Base-by-base conservation (phyloP, 1,140 invertebrate species). In the Idris sp. region DNA sequence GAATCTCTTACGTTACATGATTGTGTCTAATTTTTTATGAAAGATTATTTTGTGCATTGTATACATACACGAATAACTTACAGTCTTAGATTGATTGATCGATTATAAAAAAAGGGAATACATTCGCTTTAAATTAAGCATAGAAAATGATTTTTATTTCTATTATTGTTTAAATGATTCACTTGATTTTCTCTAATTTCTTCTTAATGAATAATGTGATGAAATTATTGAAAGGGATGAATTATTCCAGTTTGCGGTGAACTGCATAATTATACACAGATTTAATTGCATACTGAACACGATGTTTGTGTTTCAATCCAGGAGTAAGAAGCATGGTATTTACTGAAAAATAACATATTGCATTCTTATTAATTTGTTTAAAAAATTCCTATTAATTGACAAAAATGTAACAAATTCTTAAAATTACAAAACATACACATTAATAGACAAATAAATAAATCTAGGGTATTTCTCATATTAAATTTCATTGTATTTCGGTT, bases 181-280 rank as follows among this genome's bases (percentile, higher is more conserved):
- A 28, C 5, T 25, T 35, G 9, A n/a, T n/a, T 56, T n/a, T 49
- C 1, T n/a, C 40, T 35, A n/a, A 30, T 15, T 43, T 22, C 11
- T 38, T 54, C 10, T 26, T 22, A n/a, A n/a, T n/a, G n/a, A n/a
- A n/a, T n/a, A 58, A 72, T 69, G 40, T 15, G 5, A 4, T 38
- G 25, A 16, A 44, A 43, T 14, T 64, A 56, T 64, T 33, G 59
- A 28, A 46, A 16, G 3, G 9, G 36, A 72, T 59, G n/a, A 44
- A 79, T 84, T 86, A 84, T 58, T 77, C 78, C 36, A 65, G 44
- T 54, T 83, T 84, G n/a, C 76, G 79, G 26, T 82, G 73, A 40
- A 74, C 53, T 16, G 78, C 51, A 31, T 78, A 74, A 46, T 82
- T 64, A 4, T 78, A 78, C 0, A 77, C 16, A 4, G 49, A 77